Evolutionary conservation across 2,113 vertebrate species (phyloP), one percentile per base, ranked within the genome.

Genomic region (Macaca nemestrina): DNA sequence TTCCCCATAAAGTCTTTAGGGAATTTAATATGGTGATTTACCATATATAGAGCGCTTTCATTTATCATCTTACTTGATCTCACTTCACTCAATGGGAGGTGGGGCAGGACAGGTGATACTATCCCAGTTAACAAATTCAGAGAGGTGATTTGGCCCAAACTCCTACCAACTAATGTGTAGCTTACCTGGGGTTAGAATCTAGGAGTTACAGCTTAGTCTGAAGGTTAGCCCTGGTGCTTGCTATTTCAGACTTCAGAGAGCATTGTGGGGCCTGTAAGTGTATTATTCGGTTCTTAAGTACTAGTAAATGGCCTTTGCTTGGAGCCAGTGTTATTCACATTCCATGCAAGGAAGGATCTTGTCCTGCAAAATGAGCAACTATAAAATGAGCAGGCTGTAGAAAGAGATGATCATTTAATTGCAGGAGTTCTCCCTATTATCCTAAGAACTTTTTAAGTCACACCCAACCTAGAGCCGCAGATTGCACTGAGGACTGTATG

Each of bases 181-280:
- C 64, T 94, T 82, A 82, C 35, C 78, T 68, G 67, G 70, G 50
- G n/a, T 94, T 92, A 93, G 90, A 85, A 79, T 55, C 55, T 79
- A 12, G 61, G 50, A 45, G 76, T 97, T 87, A 30, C 8, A 52
- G 22, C 43, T 92, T 87, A 45, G 55, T 79, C 64, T 93, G 25
- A 45, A 76, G 81, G 27, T 95, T 64, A 92, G 68, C 45, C 52
- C 14, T 80, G 32, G 72, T 43, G 35, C 64, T 95, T 90, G 67
- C 73, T 79, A 12, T 81, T 94, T 83, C 59, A 87, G 73, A 45
- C 25, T 35, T 79, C 50, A 80, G 52, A 55, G 52, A 55, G 45
- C 59, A 85, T 68, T 8, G 0, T 43, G 76, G 75, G 78, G 10
- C 25, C 43, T 85, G 9, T 52, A 72, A n/a, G 72, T 87, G 57